phyloP scores from a whole-genome alignment of 1,140 invertebrate species.

The Drosophila leontia region DNA sequence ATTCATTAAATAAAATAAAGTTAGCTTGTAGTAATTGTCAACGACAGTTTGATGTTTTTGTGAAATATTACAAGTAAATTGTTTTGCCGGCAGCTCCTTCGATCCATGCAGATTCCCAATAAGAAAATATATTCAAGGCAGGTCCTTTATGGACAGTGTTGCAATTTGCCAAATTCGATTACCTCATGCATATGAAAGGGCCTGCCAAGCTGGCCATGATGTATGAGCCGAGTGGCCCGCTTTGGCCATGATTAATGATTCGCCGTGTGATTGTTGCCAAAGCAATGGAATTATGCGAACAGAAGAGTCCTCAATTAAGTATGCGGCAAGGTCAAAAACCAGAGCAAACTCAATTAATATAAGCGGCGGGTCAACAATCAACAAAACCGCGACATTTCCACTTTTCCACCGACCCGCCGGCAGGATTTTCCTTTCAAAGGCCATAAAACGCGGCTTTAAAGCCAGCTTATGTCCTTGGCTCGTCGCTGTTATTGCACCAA shows the following conservation, averaged over 20 bases:
- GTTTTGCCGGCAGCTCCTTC: constrained; percentile 46
- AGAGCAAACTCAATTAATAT: constrained; percentile 81
- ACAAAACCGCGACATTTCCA: constrained; percentile 29
- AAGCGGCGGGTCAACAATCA: constrained; percentile 72
- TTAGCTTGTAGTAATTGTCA: constrained; percentile 78
- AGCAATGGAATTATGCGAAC: constrained; percentile 19
- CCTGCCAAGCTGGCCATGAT: constrained; percentile 42
- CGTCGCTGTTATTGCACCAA: constrained; percentile 24
- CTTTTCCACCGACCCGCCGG: constrained; percentile 5
- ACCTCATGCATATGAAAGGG: constrained; percentile 75
- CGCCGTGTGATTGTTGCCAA: constrained; percentile 47
- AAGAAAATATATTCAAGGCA: constrained; percentile 64
- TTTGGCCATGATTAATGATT: constrained; percentile 54
- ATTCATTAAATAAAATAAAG: constrained; percentile 83
- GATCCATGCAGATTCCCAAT: constrained; percentile 63
- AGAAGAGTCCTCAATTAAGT: constrained; percentile 47
- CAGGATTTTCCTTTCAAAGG: constrained; percentile 38
- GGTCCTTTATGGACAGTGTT: constrained; percentile 71
- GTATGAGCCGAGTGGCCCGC: constrained; percentile 43
- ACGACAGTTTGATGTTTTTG: constrained; percentile 80
- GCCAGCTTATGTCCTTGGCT: constrained; percentile 63
- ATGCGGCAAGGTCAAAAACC: constrained; percentile 74
- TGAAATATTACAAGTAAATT: constrained; percentile 81
- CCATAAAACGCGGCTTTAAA: constrained; percentile 67
- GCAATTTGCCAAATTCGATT: constrained; percentile 77